phyloP scores from a whole-genome alignment of 92 coral and sea anemone species.

The Epizoanthus ramosus region DNA sequence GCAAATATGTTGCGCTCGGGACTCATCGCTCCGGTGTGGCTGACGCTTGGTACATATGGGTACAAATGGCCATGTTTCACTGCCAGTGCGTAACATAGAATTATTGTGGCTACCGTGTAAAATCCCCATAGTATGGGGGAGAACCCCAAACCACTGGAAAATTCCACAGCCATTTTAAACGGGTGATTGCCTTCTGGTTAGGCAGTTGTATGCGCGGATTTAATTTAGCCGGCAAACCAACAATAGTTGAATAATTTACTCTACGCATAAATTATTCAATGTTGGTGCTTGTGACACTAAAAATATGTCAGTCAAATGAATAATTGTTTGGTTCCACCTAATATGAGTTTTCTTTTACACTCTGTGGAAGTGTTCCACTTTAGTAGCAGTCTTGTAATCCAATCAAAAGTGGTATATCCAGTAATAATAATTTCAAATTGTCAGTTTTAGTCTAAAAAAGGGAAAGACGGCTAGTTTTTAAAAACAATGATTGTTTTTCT shows the following conservation, averaged over 20 bases:
- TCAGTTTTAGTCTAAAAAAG: no score
- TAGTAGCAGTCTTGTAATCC: no score
- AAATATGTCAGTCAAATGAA: no score
- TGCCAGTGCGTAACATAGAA: conserved; percentile 55
- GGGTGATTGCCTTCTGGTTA: background rate
- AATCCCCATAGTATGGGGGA: conserved; percentile 54
- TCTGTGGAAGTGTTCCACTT: no score
- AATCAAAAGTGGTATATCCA: no score
- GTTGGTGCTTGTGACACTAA: background rate
- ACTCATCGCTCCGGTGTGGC: conserved; percentile 55
- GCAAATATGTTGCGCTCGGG: conserved; percentile 64
- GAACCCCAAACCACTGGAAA: conserved; percentile 50
- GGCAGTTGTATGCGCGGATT: background rate
- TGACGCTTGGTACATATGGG: conserved; percentile 58
- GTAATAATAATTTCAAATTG: no score
- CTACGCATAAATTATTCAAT: conserved; percentile 27
- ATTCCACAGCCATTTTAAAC: conserved; percentile 25
- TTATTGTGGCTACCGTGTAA: conserved; percentile 36
- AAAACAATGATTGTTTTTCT: no score
- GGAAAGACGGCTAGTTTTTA: no score
- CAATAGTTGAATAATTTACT: background rate
- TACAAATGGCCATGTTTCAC: conserved; percentile 56
- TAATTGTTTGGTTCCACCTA: no score
- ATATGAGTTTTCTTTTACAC: no score
- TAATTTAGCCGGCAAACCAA: background rate